Conservation (phyloP, 1,140 invertebrate species). For the Zaprionus davidi region DNA sequence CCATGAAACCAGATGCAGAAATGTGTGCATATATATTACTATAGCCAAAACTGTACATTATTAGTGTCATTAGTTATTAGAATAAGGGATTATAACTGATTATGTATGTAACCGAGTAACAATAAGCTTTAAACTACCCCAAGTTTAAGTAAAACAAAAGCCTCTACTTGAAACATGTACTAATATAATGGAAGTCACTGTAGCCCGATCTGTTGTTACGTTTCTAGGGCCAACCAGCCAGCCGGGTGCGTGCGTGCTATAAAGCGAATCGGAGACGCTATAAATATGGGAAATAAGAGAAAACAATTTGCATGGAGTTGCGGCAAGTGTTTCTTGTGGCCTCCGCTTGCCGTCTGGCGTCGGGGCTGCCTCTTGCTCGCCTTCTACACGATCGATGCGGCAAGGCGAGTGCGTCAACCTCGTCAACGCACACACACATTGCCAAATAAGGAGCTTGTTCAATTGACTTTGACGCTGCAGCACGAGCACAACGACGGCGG, state of each 20-base stretch:
- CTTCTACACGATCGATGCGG: slow-evolving; percentile 14
- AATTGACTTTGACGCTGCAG: slow-evolving; percentile 47
- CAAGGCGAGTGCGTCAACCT: slow-evolving; percentile 67
- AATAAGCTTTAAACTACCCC: neutral
- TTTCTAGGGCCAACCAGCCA: neutral
- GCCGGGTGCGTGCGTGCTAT: neutral
- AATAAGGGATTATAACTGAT: too few relatives aligned
- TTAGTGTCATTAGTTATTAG: too few relatives aligned
- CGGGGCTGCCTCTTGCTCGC: slow-evolving; percentile 5
- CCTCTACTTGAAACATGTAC: neutral
- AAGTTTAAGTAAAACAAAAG: neutral
- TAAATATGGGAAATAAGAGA: slow-evolving; percentile 24
- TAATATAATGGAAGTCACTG: neutral
- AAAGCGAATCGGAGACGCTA: slow-evolving; percentile 17
- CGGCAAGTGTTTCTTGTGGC: slow-evolving; percentile 32
- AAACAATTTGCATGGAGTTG: slow-evolving; percentile 45
- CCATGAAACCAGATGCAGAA: too few relatives aligned
- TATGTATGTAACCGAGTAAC: neutral
- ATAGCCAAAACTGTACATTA: too few relatives aligned
- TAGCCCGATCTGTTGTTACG: neutral
- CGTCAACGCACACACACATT: slow-evolving; percentile 32
- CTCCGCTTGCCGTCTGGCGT: slow-evolving; percentile 33
- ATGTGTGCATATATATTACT: too few relatives aligned
- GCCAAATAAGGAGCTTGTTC: slow-evolving; percentile 38
- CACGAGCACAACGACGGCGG: slow-evolving; percentile 12